A percentile compares a stretch with the other conserved stretches of the same genome.
Evolutionary conservation across 2,113 vertebrate genomes (phyloP).

Genomic region (Sinocyclocheilus anophthalmus): DNA sequence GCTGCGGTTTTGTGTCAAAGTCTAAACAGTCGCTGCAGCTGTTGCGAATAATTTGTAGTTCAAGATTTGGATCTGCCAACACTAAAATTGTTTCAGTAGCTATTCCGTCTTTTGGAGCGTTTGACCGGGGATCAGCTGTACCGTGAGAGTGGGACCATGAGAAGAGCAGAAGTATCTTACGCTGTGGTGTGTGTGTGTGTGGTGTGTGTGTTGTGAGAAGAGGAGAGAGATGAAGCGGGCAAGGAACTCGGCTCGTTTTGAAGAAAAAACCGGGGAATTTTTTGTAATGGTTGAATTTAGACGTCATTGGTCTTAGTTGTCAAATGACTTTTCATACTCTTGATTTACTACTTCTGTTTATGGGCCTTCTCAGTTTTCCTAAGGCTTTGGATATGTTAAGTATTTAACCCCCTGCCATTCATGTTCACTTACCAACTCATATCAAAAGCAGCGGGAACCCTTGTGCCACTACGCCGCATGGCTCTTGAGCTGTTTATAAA

Average conservation of each 20-base stretch:
- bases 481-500: conserved; percentile 45
- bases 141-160: conserved; percentile 21
- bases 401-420: conserved; percentile 22
- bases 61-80: conserved; percentile 67
- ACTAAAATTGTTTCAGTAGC: conserved; percentile 77
- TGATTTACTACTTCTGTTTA: conserved; percentile 42
- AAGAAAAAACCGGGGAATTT: not conserved
- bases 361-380: conserved; percentile 18
- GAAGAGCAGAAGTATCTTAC: conserved; percentile 41
- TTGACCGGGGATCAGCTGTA: conserved; percentile 37
- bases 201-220: conserved; percentile 23
- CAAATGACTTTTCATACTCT: not conserved
- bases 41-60: conserved; percentile 73
- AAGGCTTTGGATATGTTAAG: conserved; percentile 43
- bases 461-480: not conserved
- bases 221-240: not conserved
- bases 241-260: not conserved
- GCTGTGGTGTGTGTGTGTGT: conserved; percentile 25
- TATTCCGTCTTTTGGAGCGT: conserved; percentile 63
- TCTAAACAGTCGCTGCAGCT: conserved; percentile 75
- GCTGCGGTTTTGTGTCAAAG: conserved; percentile 60
- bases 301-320: conserved; percentile 1
- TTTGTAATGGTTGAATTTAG: not conserved
- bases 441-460: conserved; percentile 43
- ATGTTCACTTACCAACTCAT: conserved; percentile 44